phyloP scores from a whole-genome alignment of 2,113 vertebrate genomes.

The Myocastor coypus region DNA sequence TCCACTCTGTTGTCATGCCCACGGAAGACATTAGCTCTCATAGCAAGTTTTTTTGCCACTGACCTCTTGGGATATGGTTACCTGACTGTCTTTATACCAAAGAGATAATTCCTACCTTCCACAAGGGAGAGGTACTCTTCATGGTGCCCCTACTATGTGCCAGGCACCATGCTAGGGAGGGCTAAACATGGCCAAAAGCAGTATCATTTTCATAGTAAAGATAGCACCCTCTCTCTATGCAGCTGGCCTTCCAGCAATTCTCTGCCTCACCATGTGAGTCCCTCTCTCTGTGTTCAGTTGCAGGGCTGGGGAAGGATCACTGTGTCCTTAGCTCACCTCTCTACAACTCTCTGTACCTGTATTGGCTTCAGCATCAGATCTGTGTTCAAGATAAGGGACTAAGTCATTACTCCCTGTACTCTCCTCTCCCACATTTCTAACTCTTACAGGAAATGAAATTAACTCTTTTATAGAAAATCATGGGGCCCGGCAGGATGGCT shows the following conservation, averaged over 20 bases:
- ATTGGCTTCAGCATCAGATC: constrained; percentile 4
- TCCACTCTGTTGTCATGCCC: constrained; percentile 76
- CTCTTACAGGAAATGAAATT: not conserved
- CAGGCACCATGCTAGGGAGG: not conserved
- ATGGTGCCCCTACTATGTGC: constrained; percentile 31
- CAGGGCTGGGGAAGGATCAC: not conserved
- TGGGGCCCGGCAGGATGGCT: too few species aligned
- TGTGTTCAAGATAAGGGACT: constrained; percentile 28
- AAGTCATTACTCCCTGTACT: not conserved
- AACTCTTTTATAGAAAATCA: not conserved
- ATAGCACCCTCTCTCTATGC: not conserved
- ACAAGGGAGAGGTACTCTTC: not conserved
- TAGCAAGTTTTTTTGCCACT: constrained; percentile 50
- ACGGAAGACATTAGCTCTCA: constrained; percentile 21
- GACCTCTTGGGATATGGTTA: constrained; percentile 3
- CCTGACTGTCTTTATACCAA: constrained; percentile 8
- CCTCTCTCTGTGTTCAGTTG: not conserved
- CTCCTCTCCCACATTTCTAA: not conserved
- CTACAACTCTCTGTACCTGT: constrained; percentile 29
- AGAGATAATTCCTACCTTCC: not conserved
- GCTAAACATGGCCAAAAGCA: not conserved
- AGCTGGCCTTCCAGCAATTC: not conserved
- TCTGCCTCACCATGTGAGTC: not conserved
- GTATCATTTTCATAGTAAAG: not conserved
- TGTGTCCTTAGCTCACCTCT: constrained; percentile 70